Evolutionary conservation across 2,888 invertebrate genomes (phyloP).

Genomic region (Napeogenes inachia): DNA sequence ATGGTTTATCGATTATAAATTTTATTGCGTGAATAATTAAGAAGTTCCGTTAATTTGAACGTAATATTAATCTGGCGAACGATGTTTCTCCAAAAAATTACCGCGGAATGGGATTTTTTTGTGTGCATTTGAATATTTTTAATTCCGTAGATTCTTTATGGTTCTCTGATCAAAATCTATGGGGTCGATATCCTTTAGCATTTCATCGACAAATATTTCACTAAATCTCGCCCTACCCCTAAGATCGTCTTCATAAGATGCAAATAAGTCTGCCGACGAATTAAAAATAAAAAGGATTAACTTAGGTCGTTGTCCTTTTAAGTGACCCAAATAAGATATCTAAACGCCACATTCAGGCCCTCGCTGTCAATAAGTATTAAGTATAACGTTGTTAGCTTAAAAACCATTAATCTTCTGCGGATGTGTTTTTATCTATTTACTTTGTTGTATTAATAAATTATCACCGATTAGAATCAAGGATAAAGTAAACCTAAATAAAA

Average conservation of each 20-base stretch:
- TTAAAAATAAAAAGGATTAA: constrained; percentile 66
- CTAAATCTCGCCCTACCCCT: constrained; percentile 64
- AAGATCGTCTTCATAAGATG: constrained; percentile 71
- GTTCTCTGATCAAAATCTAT: constrained; percentile 40
- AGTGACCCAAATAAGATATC: constrained; percentile 73
- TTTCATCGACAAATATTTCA: constrained; percentile 70
- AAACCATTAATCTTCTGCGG: constrained; percentile 36
- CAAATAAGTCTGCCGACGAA: constrained; percentile 64
- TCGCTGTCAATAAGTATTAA: constrained; percentile 69
- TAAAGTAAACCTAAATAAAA: too few relatives aligned
- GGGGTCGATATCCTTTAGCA: constrained; percentile 54
- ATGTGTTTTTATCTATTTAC: constrained; percentile 10
- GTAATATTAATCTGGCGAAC: constrained; percentile 21
- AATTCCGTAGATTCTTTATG: constrained; percentile 36
- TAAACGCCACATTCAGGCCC: constrained; percentile 50
- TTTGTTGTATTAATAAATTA: constrained; percentile 4
- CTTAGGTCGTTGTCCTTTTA: constrained; percentile 59
- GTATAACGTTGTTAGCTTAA: constrained; percentile 54
- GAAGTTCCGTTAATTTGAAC: constrained; percentile 45
- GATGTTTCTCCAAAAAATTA: neutral
- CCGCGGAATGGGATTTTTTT: constrained; percentile 11
- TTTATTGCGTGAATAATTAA: constrained; percentile 40
- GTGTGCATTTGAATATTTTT: constrained; percentile 30
- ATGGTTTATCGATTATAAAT: constrained; percentile 45
- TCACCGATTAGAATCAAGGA: constrained; percentile 5